phyloP scores from a whole-genome alignment of 2,113 vertebrate species.

The Corvus moneduloides region DNA sequence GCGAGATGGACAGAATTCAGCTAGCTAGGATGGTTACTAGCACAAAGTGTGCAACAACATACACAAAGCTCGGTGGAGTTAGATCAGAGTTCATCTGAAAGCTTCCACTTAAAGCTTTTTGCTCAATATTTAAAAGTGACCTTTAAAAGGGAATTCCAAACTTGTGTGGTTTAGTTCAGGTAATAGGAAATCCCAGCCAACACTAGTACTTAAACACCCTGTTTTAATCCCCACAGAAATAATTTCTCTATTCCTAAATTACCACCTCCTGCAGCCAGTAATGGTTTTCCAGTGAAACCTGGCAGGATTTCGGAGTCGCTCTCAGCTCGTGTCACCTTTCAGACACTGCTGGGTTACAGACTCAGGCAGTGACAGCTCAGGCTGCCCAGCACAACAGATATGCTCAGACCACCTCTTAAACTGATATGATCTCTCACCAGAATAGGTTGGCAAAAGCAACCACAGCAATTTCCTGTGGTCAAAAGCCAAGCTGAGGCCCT shows the following conservation, averaged over 20 bases:
- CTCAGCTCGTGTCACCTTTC: neutral
- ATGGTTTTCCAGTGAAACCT: neutral
- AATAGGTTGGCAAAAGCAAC: neutral
- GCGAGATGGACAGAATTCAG: neutral
- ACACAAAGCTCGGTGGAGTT: neutral
- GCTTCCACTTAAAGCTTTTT: neutral
- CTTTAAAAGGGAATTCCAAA: neutral
- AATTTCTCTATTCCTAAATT: neutral
- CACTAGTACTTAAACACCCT: neutral
- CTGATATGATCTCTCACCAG: neutral
- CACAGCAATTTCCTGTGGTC: neutral
- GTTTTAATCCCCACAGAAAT: neutral
- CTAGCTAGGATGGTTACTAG: neutral
- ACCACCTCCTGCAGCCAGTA: neutral
- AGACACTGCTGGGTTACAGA: neutral
- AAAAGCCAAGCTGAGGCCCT: neutral
- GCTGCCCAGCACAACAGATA: fast-evolving
- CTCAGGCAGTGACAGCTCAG: neutral
- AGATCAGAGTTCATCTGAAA: neutral
- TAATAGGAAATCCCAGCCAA: neutral
- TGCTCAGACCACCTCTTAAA: neutral
- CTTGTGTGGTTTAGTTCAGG: neutral
- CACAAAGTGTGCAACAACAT: neutral
- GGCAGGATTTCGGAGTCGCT: neutral
- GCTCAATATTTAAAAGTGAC: neutral